Evolutionary conservation across 1,140 invertebrate species (phyloP), one percentile per base, ranked within the genome.

Genomic region (Arctopsyche grandis): DNA sequence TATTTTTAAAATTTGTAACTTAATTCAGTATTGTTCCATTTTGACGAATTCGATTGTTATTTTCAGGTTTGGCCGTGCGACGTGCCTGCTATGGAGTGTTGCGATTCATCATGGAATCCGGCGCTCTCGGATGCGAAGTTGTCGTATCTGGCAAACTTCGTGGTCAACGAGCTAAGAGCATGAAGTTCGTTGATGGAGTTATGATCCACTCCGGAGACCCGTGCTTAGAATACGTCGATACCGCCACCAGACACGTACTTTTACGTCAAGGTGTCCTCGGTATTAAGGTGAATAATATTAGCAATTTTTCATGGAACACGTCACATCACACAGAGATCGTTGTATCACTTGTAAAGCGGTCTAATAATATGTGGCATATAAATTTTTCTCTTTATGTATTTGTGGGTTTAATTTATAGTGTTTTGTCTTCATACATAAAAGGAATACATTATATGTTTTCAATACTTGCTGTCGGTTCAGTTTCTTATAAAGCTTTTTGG

Each of bases 121-220:
- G 97, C 48, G 98, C 99, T 73, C 92, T 94, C 83, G 94, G 98
- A 82, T 99, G 98, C 85, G 98, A 99, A 90, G 98, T 99, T 10
- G 97, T 99, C 5, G 99, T 99, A 0, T 99, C 97, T 83, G 99
- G 99, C 73, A 99, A 99, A 90, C 91, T 99, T 38, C 90, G 99
- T 86, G 99, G 99, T 83, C 99, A 99, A 90, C 91, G 99, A 91
- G 99, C 99, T 78, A 99, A 99, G 89, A 97, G 97, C 16, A 99
- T 99, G 99, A 99, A 99, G 88, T 99, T 99, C 87, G 97, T 99
- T 77, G 99, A 99, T 88, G 99, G 99, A 76, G 91, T 99, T 22
- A 99, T 99, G 98, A 99, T 99, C 86, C 99, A 99, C 90, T 98
- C 96, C 85, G 99, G 99, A 86, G 97, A 99, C 86, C 98, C 99